A percentile compares a stretch with the other conserved stretches of the same genome.
Evolutionary conservation across 2,888 invertebrate genomes (phyloP).

Genomic region (Diarsia dahlii): DNA sequence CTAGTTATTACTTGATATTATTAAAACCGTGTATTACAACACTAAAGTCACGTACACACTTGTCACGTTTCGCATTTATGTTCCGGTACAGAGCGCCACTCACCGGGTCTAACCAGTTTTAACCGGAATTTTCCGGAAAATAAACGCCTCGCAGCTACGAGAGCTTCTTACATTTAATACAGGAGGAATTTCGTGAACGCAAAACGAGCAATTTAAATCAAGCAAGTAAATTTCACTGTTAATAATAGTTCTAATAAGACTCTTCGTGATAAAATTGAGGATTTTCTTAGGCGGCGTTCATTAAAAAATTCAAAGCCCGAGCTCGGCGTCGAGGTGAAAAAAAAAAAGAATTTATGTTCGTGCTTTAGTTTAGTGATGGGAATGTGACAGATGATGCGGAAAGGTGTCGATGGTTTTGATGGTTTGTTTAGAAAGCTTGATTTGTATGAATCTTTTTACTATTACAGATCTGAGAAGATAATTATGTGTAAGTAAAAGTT

Average conservation of each 20-base stretch:
- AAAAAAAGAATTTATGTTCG: slow-evolving; percentile 42
- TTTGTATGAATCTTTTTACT: not conserved
- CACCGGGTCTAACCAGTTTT: slow-evolving; percentile 60
- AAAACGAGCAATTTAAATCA: slow-evolving; percentile 67
- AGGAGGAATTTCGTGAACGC: slow-evolving; percentile 63
- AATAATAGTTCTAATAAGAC: slow-evolving; percentile 67
- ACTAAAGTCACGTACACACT: slow-evolving; percentile 71
- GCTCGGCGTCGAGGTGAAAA: slow-evolving; percentile 14
- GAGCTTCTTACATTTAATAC: slow-evolving; percentile 69
- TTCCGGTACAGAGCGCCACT: slow-evolving; percentile 60
- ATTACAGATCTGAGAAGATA: not conserved
- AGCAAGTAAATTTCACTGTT: slow-evolving; percentile 62
- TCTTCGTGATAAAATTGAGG: slow-evolving; percentile 39
- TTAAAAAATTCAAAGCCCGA: slow-evolving; percentile 37
- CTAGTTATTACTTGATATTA: slow-evolving; percentile 58
- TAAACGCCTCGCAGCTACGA: slow-evolving; percentile 70
- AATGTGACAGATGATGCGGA: slow-evolving; percentile 5
- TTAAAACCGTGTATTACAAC: slow-evolving; percentile 53
- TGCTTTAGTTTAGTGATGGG: slow-evolving; percentile 35
- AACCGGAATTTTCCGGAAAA: slow-evolving; percentile 70
- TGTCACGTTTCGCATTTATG: slow-evolving; percentile 69
- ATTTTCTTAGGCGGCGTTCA: slow-evolving; percentile 33
- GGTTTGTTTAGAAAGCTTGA: not conserved
- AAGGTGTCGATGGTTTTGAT: slow-evolving; percentile 7
- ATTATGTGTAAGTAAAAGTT: not conserved